Base-by-base conservation (phyloP, 2,888 invertebrate species). In the Eristalis intricaria region DNA sequence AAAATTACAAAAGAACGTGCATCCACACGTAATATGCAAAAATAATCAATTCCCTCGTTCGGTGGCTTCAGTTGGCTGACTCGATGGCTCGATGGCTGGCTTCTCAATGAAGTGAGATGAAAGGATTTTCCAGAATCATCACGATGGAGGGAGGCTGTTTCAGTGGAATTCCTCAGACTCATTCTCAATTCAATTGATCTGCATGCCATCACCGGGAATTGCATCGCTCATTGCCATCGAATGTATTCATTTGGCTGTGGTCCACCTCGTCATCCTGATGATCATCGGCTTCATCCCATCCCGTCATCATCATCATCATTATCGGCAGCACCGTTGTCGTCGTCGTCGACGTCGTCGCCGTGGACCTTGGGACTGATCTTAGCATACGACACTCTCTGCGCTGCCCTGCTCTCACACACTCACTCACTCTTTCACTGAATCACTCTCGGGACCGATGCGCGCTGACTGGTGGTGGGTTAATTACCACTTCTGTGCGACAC, bases 111-210 rank as follows among this genome's bases (percentile, higher is more conserved):
- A 87, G 79, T n/a, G 19, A 83, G 87, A 87, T 87, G 84, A 80
- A 87, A 87, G 84, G 87, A 87, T 87, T 87, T 87, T 87, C 84
- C 73, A 84, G 87, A 87, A 87, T 84, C 78, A 83, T 83, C 86
- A 79, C 61, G 60, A 26, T 13, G 60, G 68, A 64, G 65, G 43
- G 40, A 60, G 77, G 58, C 74, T 82, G 82, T 50, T 50, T 86
- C 86, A 65, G 61, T 70, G 82, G 83, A 83, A 86, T 78, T 86
- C 74, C 86, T 66, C 43, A 63, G 63, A 68, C 70, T 84, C 86
- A 83, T 79, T 83, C 71, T 60, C 76, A 73, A 83, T 87, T 79
- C 84, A 87, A 87, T 87, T 79, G 83, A 87, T 84, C 87, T 80
- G 79, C 84, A 84, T 83, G 71, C 84, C 79, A 87, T 76, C 83